Percentiles rank a stretch among this genome's conserved stretches.
phyloP scores from a whole-genome alignment of 1,140 invertebrate genomes.

The Batillaria attramentaria region DNA sequence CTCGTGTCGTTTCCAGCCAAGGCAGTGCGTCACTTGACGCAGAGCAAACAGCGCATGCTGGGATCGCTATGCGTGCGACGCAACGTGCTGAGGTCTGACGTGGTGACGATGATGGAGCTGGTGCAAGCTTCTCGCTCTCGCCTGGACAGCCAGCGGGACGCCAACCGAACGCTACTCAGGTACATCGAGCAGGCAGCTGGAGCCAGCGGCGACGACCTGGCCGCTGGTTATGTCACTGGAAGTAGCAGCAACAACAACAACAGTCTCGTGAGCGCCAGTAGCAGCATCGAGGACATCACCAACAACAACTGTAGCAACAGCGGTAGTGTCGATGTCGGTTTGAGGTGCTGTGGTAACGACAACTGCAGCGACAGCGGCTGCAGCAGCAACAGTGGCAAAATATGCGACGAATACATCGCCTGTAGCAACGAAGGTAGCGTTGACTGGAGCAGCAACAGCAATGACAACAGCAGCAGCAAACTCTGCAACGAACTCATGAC shows the following conservation, averaged over 20 bases:
- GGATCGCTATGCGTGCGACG: background rate
- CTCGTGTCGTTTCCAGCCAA: background rate
- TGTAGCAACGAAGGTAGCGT: background rate
- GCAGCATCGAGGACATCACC: conserved; percentile 12
- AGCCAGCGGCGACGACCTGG: conserved; percentile 19
- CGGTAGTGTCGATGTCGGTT: conserved; percentile 23
- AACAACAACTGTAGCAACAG: background rate
- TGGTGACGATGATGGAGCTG: conserved; percentile 11
- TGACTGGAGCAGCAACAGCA: conserved; percentile 5
- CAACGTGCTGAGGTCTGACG: background rate
- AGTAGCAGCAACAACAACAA: background rate
- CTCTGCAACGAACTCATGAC: background rate
- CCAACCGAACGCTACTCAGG: conserved; percentile 11
- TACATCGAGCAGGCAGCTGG: conserved; percentile 22
- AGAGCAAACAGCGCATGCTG: conserved; percentile 3
- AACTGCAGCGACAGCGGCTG: conserved; percentile 12
- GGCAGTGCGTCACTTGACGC: background rate
- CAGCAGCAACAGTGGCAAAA: conserved; percentile 19
- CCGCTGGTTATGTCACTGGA: background rate
- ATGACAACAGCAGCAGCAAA: background rate
- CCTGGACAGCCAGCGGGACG: conserved; percentile 15
- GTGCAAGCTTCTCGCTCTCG: conserved; percentile 13
- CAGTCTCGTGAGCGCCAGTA: background rate
- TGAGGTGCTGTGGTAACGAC: no score
- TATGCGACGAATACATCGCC: background rate